Base-by-base conservation (phyloP, 2,113 vertebrate species). In the Misgurnus mizolepis region DNA sequence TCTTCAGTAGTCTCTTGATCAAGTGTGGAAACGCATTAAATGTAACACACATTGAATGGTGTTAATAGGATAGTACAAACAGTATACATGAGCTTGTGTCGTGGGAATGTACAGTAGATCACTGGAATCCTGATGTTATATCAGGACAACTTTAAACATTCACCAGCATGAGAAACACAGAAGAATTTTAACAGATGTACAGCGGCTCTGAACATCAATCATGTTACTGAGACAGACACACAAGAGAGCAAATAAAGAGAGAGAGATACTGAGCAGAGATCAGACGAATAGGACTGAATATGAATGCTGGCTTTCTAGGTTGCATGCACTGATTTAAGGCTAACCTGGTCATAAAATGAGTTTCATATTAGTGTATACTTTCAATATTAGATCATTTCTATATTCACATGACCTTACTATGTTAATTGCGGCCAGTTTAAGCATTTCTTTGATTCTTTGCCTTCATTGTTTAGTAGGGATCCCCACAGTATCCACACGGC, bases 91-190 rank as follows among this genome's bases (percentile, higher is more conserved):
- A 47, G 45, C 10, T 47, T 7, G 10, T 47, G 45, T 77, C 77
- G 80, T 81, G 73, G 70, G 62, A 49, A 77, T 77, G 64, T n/a
- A n/a, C n/a, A n/a, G n/a, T 77, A 77, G 56, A 66, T 77, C 75
- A 18, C 6, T 53, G 71, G 79, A 81, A 81, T 27, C 17, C 6
- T n/a, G 71, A 2, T 10, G 10, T 47, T 47, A 10, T 53, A 64
- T 67, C 64, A 18, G 61, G 49, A 47, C 50, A 9, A 47, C 22
- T 55, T 45, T 8, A 60, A 47, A 47, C 45, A 8, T 40, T 81
- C 15, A 49, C n/a, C 72, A 43, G 34, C 67, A 47, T 2, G 10
- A 47, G 7, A 47, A 7, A 47, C 45, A 47, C 45, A 47, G 10
- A 10, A 47, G 6, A 34, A 1, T 3, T 10, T 47, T 7, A 47